phyloP scores from a whole-genome alignment of 2,797 vertebrate genomes.

The Hephaestus fuliginosus region DNA sequence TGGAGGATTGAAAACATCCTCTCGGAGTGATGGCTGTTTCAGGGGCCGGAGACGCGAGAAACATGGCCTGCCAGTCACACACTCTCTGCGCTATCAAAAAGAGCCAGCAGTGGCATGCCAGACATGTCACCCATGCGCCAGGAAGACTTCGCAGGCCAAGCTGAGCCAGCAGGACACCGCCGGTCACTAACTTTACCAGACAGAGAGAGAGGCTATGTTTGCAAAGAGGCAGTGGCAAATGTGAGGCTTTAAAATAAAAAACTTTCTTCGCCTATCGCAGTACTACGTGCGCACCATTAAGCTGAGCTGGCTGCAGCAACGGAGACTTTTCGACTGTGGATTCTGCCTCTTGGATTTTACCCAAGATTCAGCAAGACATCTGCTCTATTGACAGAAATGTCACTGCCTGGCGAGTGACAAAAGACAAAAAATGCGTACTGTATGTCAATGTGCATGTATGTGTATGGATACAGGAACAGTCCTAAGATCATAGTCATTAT shows the following conservation, averaged over 20 bases:
- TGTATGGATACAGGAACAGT: not conserved
- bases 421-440: slow-evolving; percentile 9
- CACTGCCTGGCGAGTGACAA: slow-evolving; percentile 35
- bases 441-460: not conserved
- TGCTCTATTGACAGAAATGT: slow-evolving; percentile 58
- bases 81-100: slow-evolving; percentile 80
- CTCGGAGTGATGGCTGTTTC: slow-evolving; percentile 85
- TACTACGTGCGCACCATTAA: too few species aligned
- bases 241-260: not conserved
- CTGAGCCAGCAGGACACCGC: slow-evolving; percentile 62
- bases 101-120: slow-evolving; percentile 81
- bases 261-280: not conserved
- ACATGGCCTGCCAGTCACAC: slow-evolving; percentile 84
- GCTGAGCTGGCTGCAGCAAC: slow-evolving; percentile 20
- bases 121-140: slow-evolving; percentile 84
- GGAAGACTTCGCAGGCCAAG: slow-evolving; percentile 81
- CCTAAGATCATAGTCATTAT: slow-evolving; percentile 2
- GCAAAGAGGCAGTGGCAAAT: not conserved
- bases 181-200: slow-evolving; percentile 45
- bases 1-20: slow-evolving; percentile 87
- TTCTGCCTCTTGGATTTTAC: slow-evolving; percentile 52
- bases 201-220: slow-evolving; percentile 31
- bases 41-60: slow-evolving; percentile 82
- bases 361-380: slow-evolving; percentile 62
- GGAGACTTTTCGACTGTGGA: slow-evolving; percentile 25